Percentiles rank a stretch among this genome's conserved stretches.
phyloP scores from a whole-genome alignment of 2,113 vertebrate species.

The Heliornis fulica region DNA sequence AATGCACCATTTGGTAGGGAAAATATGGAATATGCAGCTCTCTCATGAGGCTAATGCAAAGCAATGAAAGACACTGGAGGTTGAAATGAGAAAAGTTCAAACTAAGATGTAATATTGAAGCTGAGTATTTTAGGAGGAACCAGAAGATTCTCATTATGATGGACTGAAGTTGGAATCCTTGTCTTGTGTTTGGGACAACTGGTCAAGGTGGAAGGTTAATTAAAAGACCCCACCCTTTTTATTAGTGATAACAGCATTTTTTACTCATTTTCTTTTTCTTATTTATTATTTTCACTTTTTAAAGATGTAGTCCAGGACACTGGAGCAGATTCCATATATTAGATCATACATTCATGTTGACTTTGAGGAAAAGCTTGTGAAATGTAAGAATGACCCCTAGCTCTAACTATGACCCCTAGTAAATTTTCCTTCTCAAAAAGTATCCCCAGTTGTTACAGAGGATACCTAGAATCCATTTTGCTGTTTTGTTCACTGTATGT shows the following conservation, averaged over 20 bases:
- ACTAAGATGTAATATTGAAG: background rate
- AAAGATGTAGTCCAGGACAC: background rate
- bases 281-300: background rate
- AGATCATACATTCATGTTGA: accelerated
- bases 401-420: background rate
- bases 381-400: background rate
- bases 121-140: background rate
- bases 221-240: background rate
- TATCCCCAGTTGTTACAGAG: background rate
- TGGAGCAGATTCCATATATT: background rate
- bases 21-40: background rate
- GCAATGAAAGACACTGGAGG: background rate
- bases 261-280: background rate
- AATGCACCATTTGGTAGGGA: background rate
- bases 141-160: background rate
- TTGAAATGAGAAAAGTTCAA: background rate
- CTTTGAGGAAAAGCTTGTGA: background rate
- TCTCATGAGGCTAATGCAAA: background rate
- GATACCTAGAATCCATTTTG: background rate
- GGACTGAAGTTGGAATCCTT: background rate
- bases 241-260: background rate
- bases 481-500: accelerated
- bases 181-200: background rate
- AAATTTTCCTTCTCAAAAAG: background rate
- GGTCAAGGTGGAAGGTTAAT: background rate